Conservation (phyloP, 2,113 vertebrate species). For the Sinocyclocheilus anshuiensis region DNA sequence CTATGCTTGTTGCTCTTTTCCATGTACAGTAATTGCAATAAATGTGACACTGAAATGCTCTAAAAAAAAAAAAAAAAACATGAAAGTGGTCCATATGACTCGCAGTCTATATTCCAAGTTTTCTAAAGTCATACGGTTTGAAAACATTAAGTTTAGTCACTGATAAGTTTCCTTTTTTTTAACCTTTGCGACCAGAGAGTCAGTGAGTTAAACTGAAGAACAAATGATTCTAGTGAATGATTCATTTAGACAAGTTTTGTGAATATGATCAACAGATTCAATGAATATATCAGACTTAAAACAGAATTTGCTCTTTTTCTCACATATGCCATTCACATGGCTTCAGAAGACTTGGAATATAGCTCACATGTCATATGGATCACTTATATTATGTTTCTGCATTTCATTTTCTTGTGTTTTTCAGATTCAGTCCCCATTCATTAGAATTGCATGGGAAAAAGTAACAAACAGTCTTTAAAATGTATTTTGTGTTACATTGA, state of each 20-base stretch:
- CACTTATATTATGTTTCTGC: neutral
- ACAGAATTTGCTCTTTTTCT: neutral
- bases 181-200: too few species aligned
- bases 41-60: too few species aligned
- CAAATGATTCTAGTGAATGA: neutral
- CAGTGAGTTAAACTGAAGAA: neutral
- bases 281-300: neutral
- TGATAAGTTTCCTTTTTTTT: too few species aligned
- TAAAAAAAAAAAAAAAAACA: neutral
- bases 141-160: neutral
- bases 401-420: neutral
- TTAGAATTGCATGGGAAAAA: neutral
- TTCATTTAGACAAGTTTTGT: neutral
- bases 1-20: too few species aligned
- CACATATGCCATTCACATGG: neutral
- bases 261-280: neutral
- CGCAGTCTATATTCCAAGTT: neutral
- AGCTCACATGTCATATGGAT: neutral
- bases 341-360: neutral
- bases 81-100: too few species aligned
- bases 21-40: too few species aligned
- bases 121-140: neutral
- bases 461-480: too few species aligned
- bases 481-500: neutral
- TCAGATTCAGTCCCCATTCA: neutral